Evolutionary conservation across 1,140 invertebrate species (phyloP), one percentile per base, ranked within the genome.

Genomic region (Cephus cinctus): DNA sequence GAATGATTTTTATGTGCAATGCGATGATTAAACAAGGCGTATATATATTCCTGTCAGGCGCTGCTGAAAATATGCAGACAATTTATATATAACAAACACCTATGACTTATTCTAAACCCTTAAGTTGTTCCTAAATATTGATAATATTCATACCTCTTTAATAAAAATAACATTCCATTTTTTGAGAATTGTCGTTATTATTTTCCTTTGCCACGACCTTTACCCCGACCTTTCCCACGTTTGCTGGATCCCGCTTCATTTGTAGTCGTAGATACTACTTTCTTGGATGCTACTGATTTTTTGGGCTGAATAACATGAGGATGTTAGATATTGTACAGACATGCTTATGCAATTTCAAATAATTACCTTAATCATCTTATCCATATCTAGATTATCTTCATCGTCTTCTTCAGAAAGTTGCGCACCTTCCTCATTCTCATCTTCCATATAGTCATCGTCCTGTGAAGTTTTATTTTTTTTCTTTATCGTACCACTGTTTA

Each of bases 321-420:
- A 41, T 14, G 30, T 27, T 48, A 9, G 12, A 42, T 31, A 23
- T 21, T 34, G 4, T 35, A 40, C 23, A 39, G 43, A 48, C 12
- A 15, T 45, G 40, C 8, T 22, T 19, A n/a, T 34, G 32, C 38
- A 50, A 52, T 52, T 55, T 46, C 55, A 51, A 34, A 47, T 42
- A 36, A 50, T 63, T 66, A 89, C 87, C 78, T 92, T 91, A 30
- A 94, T 90, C 77, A 93, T 85, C 4, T 82, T 83, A 75, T 94
- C 90, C 42, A 80, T 79, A 42, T 85, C 81, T 15, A 88, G 55
- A 59, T 85, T 79, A 53, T 86, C 83, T 27, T 89, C 82, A 16
- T 85, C 80, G 11, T 79, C 72, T 6, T 81, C 62, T 8, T 53
- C 67, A 18, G 56, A 56, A 12, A 50, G 48, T 5, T 58, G 60